Conservation (phyloP, 1,140 invertebrate genomes). For the Achatina immaculata region DNA sequence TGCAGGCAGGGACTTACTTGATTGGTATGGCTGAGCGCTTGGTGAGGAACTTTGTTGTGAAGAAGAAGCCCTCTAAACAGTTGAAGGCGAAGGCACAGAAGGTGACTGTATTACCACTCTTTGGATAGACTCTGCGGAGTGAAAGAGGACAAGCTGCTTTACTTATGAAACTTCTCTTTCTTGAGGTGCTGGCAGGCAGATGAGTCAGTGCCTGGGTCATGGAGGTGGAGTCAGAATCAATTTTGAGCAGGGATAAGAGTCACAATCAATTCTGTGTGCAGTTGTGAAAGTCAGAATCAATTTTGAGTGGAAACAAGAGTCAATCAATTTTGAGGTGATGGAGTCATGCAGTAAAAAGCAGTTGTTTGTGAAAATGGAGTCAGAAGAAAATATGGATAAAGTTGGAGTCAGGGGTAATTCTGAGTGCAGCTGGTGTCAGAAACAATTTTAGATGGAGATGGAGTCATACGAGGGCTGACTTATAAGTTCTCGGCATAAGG, state of each 20-base stretch:
- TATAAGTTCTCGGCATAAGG: no score
- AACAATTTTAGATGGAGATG: no score
- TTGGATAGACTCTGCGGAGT: constrained; percentile 85
- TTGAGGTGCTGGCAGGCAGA: not conserved
- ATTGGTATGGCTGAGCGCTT: constrained; percentile 76
- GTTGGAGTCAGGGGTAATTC: no score
- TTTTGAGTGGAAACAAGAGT: no score
- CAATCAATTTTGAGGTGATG: no score
- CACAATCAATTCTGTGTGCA: not conserved
- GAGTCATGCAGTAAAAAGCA: no score
- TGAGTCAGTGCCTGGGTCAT: not conserved
- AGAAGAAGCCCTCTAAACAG: constrained; percentile 89
- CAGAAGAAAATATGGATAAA: no score
- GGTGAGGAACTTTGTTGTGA: constrained; percentile 88
- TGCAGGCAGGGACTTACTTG: constrained; percentile 70
- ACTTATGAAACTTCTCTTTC: not conserved
- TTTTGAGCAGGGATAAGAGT: not conserved
- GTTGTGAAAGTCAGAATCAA: no score
- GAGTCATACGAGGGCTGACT: no score
- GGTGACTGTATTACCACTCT: constrained; percentile 92
- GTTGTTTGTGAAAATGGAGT: no score
- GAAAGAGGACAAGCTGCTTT: constrained; percentile 40
- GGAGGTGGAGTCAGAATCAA: not conserved
- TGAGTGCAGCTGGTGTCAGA: no score
- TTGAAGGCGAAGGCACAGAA: constrained; percentile 95